Percentiles rank a stretch among this genome's conserved stretches.
Conservation (phyloP, 2,113 vertebrate species). For the Scortum barcoo region DNA sequence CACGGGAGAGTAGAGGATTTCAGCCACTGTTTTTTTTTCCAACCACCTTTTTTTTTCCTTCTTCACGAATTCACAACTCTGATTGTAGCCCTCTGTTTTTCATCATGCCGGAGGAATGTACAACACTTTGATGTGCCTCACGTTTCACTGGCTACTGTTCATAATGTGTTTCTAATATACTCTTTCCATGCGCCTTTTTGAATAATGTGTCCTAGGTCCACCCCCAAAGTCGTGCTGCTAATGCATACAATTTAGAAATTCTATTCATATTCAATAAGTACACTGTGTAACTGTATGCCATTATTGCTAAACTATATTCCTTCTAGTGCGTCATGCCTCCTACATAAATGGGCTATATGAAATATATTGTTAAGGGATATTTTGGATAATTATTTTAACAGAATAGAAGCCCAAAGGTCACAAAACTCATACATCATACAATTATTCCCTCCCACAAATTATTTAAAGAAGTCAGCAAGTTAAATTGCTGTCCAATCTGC, state of each 20-base stretch:
- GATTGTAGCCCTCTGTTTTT: constrained; percentile 67
- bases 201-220: constrained; percentile 17
- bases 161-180: not conserved
- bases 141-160: constrained; percentile 46
- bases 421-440: not conserved
- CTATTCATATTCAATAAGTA: not conserved
- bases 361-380: not conserved
- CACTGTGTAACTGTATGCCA: not conserved
- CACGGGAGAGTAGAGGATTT: constrained; percentile 62
- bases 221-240: constrained; percentile 6
- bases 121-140: constrained; percentile 44
- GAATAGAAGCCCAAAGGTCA: constrained; percentile 20
- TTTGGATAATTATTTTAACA: constrained; percentile 20
- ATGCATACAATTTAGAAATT: constrained; percentile 29
- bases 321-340: not conserved
- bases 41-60: constrained; percentile 36
- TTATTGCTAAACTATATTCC: constrained; percentile 6
- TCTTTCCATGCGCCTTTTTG: no score
- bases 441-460: constrained; percentile 13
- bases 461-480: constrained; percentile 31
- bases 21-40: constrained; percentile 44
- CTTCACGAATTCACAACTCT: constrained; percentile 56
- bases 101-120: constrained; percentile 48
- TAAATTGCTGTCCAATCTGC: constrained; percentile 33
- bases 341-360: not conserved